Evolutionary conservation across 2,888 invertebrate species (phyloP).

Genomic region (Drosophila eohydei): DNA sequence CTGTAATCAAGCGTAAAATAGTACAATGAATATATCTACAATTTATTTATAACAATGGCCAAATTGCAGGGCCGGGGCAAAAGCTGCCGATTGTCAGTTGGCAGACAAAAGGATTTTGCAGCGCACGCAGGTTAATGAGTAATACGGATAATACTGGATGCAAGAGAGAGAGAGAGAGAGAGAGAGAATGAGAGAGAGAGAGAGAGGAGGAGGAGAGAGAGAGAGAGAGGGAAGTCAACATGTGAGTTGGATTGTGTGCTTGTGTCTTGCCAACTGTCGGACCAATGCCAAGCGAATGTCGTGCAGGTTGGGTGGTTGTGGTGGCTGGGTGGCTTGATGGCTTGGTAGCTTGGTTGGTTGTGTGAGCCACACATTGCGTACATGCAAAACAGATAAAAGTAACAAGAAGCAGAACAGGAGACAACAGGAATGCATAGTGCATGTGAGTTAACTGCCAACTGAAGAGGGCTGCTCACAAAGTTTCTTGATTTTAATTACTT

Average conservation of each 20-base stretch:
- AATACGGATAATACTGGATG: constrained; percentile 35
- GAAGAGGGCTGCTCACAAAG: constrained; percentile 18
- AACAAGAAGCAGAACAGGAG: constrained; percentile 65
- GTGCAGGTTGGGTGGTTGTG: not conserved
- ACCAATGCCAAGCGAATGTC: constrained; percentile 29
- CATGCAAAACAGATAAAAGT: constrained; percentile 79
- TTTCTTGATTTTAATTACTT: not conserved
- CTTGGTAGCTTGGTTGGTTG: not conserved
- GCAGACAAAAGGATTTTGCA: constrained; percentile 68
- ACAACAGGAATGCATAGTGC: constrained; percentile 17
- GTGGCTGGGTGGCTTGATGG: not conserved
- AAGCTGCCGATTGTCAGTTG: constrained; percentile 64
- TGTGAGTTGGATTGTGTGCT: constrained; percentile 24
- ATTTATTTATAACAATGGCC: constrained; percentile 78
- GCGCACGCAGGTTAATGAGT: constrained; percentile 72
- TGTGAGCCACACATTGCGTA: constrained; percentile 43
- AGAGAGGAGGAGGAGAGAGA: too few relatives aligned
- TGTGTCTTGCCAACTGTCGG: constrained; percentile 45
- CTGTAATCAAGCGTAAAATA: constrained; percentile 82
- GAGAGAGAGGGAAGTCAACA: not conserved
- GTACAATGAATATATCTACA: constrained; percentile 82
- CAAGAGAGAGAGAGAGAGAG: constrained; percentile 3
- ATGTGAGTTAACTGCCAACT: constrained; percentile 17
- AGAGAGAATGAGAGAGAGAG: not conserved
- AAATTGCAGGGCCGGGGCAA: constrained; percentile 45